A percentile compares a stretch with the other conserved stretches of the same genome.
These are phyloP conservation scores for Barbus barbus DNA, from an alignment of 2,113 vertebrate species.

Conservation along the genomic window DNA sequence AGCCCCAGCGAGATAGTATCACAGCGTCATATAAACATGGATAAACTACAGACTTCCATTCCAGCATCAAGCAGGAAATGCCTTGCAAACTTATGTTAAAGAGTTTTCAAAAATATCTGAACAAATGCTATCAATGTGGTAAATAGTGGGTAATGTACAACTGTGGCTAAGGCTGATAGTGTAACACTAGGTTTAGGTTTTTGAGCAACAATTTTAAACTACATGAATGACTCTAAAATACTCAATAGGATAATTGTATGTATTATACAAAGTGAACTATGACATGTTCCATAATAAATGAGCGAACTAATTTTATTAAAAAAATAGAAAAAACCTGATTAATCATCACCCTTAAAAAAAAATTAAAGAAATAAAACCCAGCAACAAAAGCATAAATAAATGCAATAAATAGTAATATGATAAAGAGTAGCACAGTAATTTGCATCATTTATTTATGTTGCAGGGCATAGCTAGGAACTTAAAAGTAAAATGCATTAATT, in stretches of 20 bases:
- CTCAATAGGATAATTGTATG: not conserved
- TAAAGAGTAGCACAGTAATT: not conserved
- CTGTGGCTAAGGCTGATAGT: not conserved
- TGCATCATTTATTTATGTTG: not conserved
- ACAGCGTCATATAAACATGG: slow-evolving; percentile 55
- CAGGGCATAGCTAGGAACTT: not conserved
- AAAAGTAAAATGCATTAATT: not conserved
- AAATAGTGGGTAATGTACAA: not conserved
- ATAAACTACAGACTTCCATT: slow-evolving; percentile 55
- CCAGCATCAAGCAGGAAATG: slow-evolving; percentile 57
- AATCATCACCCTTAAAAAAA: not conserved
- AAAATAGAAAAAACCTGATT: not conserved
- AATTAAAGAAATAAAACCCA: not conserved
- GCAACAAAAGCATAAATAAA: not conserved
- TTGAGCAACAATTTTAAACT: not conserved
- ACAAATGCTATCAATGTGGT: not conserved
- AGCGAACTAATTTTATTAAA: not conserved
- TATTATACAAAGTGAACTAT: too few relatives aligned
- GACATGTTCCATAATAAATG: not conserved
- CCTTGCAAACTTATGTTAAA: slow-evolving; percentile 20
- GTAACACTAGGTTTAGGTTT: not conserved
- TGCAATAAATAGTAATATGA: not conserved
- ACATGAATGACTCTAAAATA: not conserved
- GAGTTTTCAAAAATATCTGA: slow-evolving; percentile 31
- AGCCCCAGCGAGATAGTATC: slow-evolving; percentile 57